A percentile compares a stretch with the other conserved stretches of the same genome.
These are phyloP conservation scores for Rhinichthys klamathensis DNA, from an alignment of 2,113 vertebrate species.

Conservation along the genomic window DNA sequence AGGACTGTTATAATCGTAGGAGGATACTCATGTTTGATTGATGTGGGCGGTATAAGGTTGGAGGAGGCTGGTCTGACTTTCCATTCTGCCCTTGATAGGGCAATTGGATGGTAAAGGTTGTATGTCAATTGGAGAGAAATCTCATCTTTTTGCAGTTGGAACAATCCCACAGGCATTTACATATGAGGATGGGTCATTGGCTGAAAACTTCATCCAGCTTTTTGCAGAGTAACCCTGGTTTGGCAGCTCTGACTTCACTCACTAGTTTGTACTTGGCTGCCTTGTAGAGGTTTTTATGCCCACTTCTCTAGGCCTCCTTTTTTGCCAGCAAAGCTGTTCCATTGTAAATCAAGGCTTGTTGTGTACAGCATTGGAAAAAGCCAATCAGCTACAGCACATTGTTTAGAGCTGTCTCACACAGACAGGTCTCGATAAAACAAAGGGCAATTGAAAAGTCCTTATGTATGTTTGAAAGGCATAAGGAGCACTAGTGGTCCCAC, in stretches of 20 bases:
- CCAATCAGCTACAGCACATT: constrained; percentile 14
- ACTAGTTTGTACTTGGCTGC: constrained; percentile 14
- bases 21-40: background rate
- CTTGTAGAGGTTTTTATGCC: constrained; percentile 24
- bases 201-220: constrained; percentile 22
- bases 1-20: background rate
- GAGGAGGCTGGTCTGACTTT: constrained; percentile 1
- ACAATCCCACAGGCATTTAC: background rate
- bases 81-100: background rate
- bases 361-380: background rate
- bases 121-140: background rate
- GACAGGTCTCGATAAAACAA: constrained; percentile 6
- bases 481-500: background rate
- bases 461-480: constrained; percentile 7
- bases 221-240: constrained; percentile 26
- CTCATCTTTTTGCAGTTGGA: background rate
- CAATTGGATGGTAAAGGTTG: background rate
- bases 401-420: background rate
- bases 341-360: constrained; percentile 35
- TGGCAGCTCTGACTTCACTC: constrained; percentile 1
- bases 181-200: constrained; percentile 12
- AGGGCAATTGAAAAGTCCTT: constrained; percentile 22
- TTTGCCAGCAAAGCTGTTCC: constrained; percentile 26
- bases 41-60: background rate
- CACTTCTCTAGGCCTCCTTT: constrained; percentile 3